Evolutionary conservation across 1,140 invertebrate genomes (phyloP), one percentile per base, ranked within the genome.

Genomic region (Teleogryllus occipitalis): DNA sequence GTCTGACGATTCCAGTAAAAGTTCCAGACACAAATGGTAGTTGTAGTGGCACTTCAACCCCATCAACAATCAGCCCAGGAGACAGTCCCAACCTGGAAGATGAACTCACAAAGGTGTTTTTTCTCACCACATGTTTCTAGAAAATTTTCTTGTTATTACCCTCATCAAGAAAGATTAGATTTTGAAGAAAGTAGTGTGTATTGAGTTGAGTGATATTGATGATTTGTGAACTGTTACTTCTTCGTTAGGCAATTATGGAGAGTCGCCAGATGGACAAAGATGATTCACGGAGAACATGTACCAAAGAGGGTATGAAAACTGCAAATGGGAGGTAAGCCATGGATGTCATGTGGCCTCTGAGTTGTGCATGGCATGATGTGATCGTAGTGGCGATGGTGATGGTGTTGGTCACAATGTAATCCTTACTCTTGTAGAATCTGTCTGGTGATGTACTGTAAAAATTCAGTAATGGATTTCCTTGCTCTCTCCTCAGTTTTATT

Each of bases 61-160:
- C 90, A 6, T 90, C 89, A 75, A 90, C 90, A 47, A 89, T 90
- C 81, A 90, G 89, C 77, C 90, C 90, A 6, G 89, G 89, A 21
- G 88, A 81, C 82, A 88, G 80, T 86, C 88, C 86, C 18, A 87
- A 85, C 39, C 82, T 88, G 46, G 89, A 90, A 81, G 89, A 90
- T 82, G 89, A 90, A 79, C 83, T 88, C 18, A 85, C 85, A 81
- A 89, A 88, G 84, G 86, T 87, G 82, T 10, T 47, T 46, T 77
- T n/a, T 27, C 46, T 77, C 21, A 27, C 54, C 54, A 65, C 54
- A 65, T 65, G 54, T 65, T 65, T 65, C 54, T 65, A 65, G 54
- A 65, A 65, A 14, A 18, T 14, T 65, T 14, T 14, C 54, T 14
- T 65, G 10, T 65, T 65, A 14, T 65, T 65, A 14, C 54, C 0